Base-by-base conservation (phyloP, 2,113 vertebrate species). In the Erythrolamprus reginae region DNA sequence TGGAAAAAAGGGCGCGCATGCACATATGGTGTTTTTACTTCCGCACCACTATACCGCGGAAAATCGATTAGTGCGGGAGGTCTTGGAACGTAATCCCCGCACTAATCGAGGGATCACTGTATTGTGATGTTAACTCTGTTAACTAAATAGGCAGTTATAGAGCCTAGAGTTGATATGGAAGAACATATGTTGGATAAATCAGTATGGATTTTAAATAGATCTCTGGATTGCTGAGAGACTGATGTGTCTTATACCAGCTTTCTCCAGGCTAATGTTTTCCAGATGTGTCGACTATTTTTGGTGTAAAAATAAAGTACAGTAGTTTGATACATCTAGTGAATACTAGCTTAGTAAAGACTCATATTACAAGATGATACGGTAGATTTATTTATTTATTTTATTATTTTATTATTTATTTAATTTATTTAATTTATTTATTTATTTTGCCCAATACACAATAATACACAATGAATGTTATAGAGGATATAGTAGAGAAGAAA, bases 191-290 rank as follows among this genome's bases (percentile, higher is more conserved):
- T 90, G 56, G 33, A 70, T 77, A 86, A 90, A 26, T 53, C 84
- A 86, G 50, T 77, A 86, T 53, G 86, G 84, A 86, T 90, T 86
- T 86, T 86, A 53, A 86, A 70, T 86, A 42, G 33, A 45, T 55
- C 58, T 51, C 50, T 90, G 24, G 38, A 42, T 90, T 52, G 42
- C 26, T 53, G 58, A 77, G 15, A 77, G 33, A 86, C 84, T 77
- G 89, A 90, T 77, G 50, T 15, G 23, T 82, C 17, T 52, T 86
- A 86, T 45, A 77, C 17, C 70, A 77, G 70, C 70, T 38, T 77
- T 77, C 17, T 15, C 70, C 70, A 77, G 70, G 70, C 70, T 77
- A 42, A 77, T 19, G 15, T 38, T 38, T 77, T 77, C 70, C 70
- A 77, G 70, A 77, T 77, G 70, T 77, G 33, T 77, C 33, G 17